Evolutionary conservation across 2,797 vertebrate genomes (phyloP).

Genomic region (Tenualosa ilisha): DNA sequence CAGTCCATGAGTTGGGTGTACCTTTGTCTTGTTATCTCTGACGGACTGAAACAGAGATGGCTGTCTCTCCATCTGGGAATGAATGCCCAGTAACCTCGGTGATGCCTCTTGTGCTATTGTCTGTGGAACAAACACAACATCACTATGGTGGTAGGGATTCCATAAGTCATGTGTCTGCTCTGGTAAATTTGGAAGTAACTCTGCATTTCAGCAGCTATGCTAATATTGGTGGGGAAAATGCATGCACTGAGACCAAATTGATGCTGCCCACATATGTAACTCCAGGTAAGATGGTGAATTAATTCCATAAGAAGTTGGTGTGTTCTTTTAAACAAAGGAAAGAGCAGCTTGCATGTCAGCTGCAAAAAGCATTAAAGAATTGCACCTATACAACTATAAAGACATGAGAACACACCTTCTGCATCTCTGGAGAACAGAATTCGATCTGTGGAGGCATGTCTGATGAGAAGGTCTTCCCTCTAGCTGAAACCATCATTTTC

Average conservation of each 20-base stretch:
- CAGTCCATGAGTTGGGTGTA: slow-evolving; percentile 25
- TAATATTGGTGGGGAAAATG: no score
- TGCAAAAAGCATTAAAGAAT: no score
- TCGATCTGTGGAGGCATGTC: slow-evolving; percentile 47
- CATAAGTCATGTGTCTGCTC: no score
- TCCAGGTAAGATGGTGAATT: no score
- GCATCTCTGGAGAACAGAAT: slow-evolving; percentile 48
- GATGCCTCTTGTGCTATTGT: slow-evolving; percentile 34
- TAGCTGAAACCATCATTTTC: slow-evolving; percentile 49
- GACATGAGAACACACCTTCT: slow-evolving; percentile 41
- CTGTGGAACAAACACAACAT: slow-evolving; percentile 35
- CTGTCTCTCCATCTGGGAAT: slow-evolving; percentile 47
- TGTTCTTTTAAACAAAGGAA: no score
- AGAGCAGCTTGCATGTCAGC: no score
- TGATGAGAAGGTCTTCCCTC: slow-evolving; percentile 5
- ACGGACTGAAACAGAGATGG: slow-evolving; percentile 40
- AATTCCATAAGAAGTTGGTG: no score
- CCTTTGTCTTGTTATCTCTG: slow-evolving; percentile 56
- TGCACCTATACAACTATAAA: neutral
- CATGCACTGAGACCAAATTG: no score
- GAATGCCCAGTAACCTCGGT: slow-evolving; percentile 53
- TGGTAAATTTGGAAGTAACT: no score
- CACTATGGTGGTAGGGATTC: neutral
- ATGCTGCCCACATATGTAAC: no score
- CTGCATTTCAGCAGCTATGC: no score